Percentiles rank a stretch among this genome's conserved stretches.
Evolutionary conservation across 1,140 invertebrate genomes (phyloP).

Genomic region (Rhagoletis pomonella): DNA sequence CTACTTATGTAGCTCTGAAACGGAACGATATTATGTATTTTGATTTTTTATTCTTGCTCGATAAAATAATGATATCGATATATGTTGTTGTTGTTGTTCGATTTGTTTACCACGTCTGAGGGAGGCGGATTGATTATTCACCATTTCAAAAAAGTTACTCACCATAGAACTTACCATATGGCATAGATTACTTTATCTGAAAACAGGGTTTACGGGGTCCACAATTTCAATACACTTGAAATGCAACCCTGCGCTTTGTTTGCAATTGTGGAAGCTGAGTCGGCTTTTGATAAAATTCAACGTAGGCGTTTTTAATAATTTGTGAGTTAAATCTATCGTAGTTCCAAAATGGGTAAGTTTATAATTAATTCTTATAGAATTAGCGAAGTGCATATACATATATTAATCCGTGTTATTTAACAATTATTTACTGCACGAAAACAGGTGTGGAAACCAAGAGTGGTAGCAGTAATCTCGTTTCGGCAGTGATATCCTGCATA

Average conservation of each 20-base stretch:
- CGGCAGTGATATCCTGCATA: constrained; percentile 67
- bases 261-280: not conserved
- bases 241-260: constrained; percentile 17
- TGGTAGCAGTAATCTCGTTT: constrained; percentile 22
- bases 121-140: no score
- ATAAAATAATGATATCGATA: no score
- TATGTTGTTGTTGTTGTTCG: no score
- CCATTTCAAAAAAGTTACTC: no score
- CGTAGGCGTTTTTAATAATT: not conserved
- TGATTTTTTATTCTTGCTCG: no score
- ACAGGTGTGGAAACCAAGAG: constrained; percentile 24
- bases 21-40: no score
- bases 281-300: constrained; percentile 11
- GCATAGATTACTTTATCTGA: not conserved
- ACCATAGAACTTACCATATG: no score
- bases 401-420: not conserved
- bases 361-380: not conserved
- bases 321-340: not conserved
- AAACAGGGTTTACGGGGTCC: not conserved
- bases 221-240: not conserved
- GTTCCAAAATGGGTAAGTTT: not conserved
- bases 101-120: no score
- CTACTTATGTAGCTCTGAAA: no score
- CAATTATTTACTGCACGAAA: not conserved
- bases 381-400: not conserved